These are phyloP conservation scores for Hexactinellida sp. DNA, from an alignment of 37 sponge, comb jelly and placozoan species.

Conservation along the genomic window DNA sequence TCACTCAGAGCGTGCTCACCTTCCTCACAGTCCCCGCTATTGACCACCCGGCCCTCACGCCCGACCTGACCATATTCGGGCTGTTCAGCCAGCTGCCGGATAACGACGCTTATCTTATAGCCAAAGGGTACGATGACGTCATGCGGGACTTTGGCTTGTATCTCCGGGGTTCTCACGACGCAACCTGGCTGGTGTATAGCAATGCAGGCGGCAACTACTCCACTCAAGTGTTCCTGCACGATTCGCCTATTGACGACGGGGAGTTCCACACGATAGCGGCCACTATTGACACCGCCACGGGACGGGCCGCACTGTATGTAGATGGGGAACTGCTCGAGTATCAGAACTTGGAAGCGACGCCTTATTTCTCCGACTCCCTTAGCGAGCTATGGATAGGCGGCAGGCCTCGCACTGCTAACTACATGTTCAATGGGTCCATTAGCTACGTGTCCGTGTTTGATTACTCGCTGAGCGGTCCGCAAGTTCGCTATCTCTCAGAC, in stretches of 20 bases:
- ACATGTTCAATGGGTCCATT: conserved; percentile 54
- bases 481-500: background rate
- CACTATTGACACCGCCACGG: conserved; percentile 38
- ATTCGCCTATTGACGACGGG: conserved; percentile 42
- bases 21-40: conserved; percentile 26
- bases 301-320: conserved; percentile 47
- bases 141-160: conserved; percentile 65
- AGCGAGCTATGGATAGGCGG: conserved; percentile 59
- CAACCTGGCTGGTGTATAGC: conserved; percentile 46
- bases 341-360: background rate
- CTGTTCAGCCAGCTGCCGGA: conserved; percentile 35
- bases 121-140: conserved; percentile 39
- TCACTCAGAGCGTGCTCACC: conserved; percentile 20
- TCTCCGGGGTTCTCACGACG: conserved; percentile 30
- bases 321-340: conserved; percentile 35
- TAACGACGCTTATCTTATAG: conserved; percentile 63
- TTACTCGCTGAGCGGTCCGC: background rate
- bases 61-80: conserved; percentile 57
- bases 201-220: conserved; percentile 26
- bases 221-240: conserved; percentile 36
- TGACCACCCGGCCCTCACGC: conserved; percentile 26
- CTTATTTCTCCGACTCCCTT: conserved; percentile 5
- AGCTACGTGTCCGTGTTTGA: conserved; percentile 43
- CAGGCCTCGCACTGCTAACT: conserved; percentile 40
- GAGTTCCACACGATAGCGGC: conserved; percentile 38